Evolutionary conservation across 2,113 vertebrate species (phyloP).

Genomic region (Grammomys surdaster): DNA sequence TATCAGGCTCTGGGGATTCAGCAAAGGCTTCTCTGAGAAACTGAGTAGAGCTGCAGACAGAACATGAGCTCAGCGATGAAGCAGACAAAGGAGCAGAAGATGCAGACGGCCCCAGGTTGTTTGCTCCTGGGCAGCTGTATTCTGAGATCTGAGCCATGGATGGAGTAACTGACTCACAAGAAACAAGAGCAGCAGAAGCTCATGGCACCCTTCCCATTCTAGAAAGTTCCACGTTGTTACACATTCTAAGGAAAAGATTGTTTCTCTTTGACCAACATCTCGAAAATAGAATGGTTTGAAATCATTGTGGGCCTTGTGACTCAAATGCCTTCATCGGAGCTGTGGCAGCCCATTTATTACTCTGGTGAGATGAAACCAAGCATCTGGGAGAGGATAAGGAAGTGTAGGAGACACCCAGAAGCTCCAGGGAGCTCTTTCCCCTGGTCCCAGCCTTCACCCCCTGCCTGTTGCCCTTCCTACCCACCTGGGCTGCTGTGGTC

Average conservation of each 20-base stretch:
- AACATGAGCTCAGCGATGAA: neutral
- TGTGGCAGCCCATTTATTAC: neutral
- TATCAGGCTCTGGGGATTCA: neutral
- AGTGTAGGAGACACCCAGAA: constrained; percentile 67
- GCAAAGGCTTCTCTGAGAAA: neutral
- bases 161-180: neutral
- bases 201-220: neutral
- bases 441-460: constrained; percentile 12
- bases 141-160: neutral
- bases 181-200: neutral
- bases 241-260: neutral
- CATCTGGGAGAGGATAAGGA: constrained; percentile 63
- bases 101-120: neutral
- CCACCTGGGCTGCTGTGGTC: neutral
- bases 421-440: constrained; percentile 35
- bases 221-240: neutral
- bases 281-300: neutral
- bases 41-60: fast-evolving
- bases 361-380: neutral
- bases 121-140: neutral
- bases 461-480: neutral
- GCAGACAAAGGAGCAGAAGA: neutral
- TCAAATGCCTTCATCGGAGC: neutral
- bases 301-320: neutral
- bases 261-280: neutral